These are phyloP conservation scores for Myathropa florea DNA, from an alignment of 2,888 invertebrate genomes.

Conservation along the genomic window DNA sequence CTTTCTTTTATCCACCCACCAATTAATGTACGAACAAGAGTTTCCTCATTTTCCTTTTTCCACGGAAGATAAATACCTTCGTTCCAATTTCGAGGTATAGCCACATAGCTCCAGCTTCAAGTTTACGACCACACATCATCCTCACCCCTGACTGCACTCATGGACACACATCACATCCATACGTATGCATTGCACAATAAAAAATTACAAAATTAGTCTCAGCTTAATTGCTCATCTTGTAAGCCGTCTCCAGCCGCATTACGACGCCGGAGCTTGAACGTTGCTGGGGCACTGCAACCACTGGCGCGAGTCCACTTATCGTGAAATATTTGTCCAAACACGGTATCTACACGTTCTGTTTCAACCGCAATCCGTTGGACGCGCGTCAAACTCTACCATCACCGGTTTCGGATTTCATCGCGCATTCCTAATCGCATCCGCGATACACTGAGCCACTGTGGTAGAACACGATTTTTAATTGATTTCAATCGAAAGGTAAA, in stretches of 20 bases:
- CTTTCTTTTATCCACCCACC: background rate
- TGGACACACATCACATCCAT: background rate
- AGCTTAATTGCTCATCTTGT: constrained; percentile 33
- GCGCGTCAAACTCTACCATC: constrained; percentile 41
- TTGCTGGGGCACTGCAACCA: background rate
- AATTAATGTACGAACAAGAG: background rate
- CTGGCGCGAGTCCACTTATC: constrained; percentile 31
- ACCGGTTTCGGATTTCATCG: constrained; percentile 55
- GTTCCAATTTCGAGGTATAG: background rate
- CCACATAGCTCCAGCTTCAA: background rate
- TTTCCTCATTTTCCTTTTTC: background rate
- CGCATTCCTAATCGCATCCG: constrained; percentile 67
- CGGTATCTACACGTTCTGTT: constrained; percentile 25
- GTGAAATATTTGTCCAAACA: constrained; percentile 64
- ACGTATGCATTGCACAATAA: constrained; percentile 42
- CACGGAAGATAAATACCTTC: background rate
- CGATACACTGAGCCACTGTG: constrained; percentile 45
- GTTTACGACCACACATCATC: too few relatives aligned
- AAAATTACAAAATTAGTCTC: constrained; percentile 31
- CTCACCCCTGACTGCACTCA: too few relatives aligned
- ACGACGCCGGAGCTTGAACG: background rate
- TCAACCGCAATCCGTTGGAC: constrained; percentile 15
- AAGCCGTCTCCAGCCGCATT: constrained; percentile 35
- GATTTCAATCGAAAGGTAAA: constrained; percentile 62
- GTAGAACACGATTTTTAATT: constrained; percentile 70